These are phyloP conservation scores for Ormyrus thymus DNA, from an alignment of 2,888 invertebrate genomes.

Conservation along the genomic window DNA sequence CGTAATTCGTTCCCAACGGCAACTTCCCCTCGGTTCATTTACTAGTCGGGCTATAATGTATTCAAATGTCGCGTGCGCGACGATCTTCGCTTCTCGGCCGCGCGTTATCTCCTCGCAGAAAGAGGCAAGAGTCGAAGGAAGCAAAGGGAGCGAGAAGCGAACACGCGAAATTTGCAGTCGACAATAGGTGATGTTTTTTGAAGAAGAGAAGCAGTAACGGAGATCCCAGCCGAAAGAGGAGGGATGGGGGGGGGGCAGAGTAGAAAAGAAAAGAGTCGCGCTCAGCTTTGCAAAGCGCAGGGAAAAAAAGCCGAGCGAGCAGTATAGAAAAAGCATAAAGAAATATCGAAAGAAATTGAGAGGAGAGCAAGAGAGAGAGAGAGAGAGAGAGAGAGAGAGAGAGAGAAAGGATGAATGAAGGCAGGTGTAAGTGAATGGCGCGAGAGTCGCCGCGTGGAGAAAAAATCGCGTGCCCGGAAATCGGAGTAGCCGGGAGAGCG, in stretches of 20 bases:
- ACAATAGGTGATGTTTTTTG: constrained; percentile 18
- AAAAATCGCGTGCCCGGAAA: constrained; percentile 53
- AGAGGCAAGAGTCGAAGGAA: no score
- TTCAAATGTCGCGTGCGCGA: no score
- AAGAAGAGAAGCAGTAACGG: constrained; percentile 18
- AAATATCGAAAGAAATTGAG: not conserved
- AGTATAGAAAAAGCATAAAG: constrained; percentile 4
- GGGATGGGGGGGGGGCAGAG: not conserved
- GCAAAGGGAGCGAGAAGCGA: no score
- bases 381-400: constrained; percentile 31
- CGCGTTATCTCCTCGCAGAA: no score
- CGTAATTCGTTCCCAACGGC: no score
- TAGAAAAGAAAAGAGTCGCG: not conserved
- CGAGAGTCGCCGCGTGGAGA: not conserved
- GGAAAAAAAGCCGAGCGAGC: not conserved
- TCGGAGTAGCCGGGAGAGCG: not conserved
- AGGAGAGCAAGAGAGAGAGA: constrained; percentile 22
- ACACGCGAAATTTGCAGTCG: constrained; percentile 39
- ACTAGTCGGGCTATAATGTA: no score
- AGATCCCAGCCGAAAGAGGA: not conserved
- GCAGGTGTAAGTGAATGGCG: not conserved
- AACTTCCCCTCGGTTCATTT: no score
- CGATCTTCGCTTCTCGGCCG: no score
- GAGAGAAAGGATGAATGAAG: constrained; percentile 29
- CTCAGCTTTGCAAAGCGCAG: no score